phyloP scores from a whole-genome alignment of 2,797 vertebrate genomes.

The Sciurus vulgaris region DNA sequence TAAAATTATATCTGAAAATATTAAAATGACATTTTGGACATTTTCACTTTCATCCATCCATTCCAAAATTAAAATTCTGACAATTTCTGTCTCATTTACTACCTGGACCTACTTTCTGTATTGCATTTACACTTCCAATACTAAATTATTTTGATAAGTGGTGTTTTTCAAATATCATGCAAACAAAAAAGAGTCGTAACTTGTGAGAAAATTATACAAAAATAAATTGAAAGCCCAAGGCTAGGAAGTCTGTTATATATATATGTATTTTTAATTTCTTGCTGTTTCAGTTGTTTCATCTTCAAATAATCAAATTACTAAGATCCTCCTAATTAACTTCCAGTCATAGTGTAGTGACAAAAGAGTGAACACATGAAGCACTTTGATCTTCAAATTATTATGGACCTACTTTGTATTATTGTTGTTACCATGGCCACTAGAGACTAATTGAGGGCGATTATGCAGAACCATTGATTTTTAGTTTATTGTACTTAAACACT shows the following conservation, averaged over 20 bases:
- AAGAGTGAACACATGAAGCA: neutral
- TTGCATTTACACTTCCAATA: neutral
- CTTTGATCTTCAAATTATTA: constrained; percentile 14
- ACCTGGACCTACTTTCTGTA: neutral
- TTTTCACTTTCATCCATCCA: neutral
- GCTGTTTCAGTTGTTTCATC: neutral
- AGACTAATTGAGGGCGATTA: neutral
- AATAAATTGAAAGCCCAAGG: neutral
- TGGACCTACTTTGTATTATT: neutral
- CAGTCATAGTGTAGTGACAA: neutral
- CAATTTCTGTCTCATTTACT: neutral
- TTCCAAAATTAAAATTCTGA: neutral
- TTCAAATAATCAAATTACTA: constrained; percentile 38
- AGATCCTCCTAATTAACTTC: neutral
- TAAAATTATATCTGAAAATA: neutral
- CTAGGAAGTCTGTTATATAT: neutral
- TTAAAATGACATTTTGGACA: neutral
- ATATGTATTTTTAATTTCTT: neutral
- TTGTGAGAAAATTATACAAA: neutral
- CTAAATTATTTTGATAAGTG: neutral
- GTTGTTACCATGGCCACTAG: neutral
- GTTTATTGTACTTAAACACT: constrained; percentile 3
- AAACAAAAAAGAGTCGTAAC: neutral
- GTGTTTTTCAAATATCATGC: neutral
- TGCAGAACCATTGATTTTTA: constrained; percentile 25